phyloP scores from a whole-genome alignment of 2,888 invertebrate species.

The Ernsta delagoae region DNA sequence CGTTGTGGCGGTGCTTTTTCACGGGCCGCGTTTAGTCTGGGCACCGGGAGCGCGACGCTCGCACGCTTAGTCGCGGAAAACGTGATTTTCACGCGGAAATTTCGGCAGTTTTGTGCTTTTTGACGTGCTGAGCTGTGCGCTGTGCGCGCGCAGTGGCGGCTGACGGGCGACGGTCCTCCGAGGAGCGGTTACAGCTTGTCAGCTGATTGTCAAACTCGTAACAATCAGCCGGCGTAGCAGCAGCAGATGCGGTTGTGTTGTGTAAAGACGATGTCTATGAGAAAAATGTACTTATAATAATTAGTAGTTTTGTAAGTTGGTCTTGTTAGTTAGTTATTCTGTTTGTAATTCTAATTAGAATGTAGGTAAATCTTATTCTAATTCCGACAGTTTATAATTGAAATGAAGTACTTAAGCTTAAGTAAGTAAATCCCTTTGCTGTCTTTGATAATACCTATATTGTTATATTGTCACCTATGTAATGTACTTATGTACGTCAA shows the following conservation, averaged over 20 bases:
- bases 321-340: no score
- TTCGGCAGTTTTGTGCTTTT: slow-evolving; percentile 64
- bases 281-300: no score
- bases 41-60: slow-evolving; percentile 82
- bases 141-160: slow-evolving; percentile 65
- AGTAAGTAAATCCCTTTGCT: no score
- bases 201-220: slow-evolving; percentile 35
- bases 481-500: no score
- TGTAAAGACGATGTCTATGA: no score
- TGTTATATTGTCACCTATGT: no score
- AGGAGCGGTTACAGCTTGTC: slow-evolving; percentile 41
- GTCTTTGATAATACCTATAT: no score
- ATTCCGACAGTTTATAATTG: no score
- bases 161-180: slow-evolving; percentile 36
- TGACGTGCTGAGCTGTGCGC: slow-evolving; percentile 58
- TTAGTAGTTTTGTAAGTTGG: no score
- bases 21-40: slow-evolving; percentile 84
- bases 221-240: slow-evolving; percentile 15
- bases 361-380: no score
- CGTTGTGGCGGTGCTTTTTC: slow-evolving; percentile 85
- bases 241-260: not conserved
- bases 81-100: slow-evolving; percentile 78
- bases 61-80: slow-evolving; percentile 83
- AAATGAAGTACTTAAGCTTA: no score
- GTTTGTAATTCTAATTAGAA: no score